These are phyloP conservation scores for Romanomermis culicivorax DNA, from an alignment of 2,888 invertebrate genomes.

Conservation along the genomic window DNA sequence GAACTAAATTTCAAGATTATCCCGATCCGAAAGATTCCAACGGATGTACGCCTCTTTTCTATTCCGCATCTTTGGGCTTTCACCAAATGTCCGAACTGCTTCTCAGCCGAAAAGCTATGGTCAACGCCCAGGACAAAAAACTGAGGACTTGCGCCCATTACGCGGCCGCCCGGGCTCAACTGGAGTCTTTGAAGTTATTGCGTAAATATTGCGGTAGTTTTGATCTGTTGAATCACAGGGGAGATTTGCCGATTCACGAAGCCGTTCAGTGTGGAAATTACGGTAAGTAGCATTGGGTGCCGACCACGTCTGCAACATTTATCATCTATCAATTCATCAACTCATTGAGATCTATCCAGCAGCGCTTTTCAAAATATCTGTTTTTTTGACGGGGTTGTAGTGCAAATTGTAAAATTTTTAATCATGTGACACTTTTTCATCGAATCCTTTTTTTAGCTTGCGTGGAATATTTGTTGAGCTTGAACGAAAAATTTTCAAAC, in stretches of 20 bases:
- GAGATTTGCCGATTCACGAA: constrained; percentile 84
- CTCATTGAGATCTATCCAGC: too few species aligned
- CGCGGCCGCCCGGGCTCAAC: constrained; percentile 41
- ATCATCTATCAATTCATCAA: too few species aligned
- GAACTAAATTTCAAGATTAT: background rate
- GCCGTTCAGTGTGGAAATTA: constrained; percentile 74
- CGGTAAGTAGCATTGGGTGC: constrained; percentile 29
- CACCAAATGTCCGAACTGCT: constrained; percentile 72
- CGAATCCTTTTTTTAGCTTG: constrained; percentile 47
- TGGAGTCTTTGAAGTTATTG: constrained; percentile 58
- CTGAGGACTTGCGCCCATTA: constrained; percentile 22
- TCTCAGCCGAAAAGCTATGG: constrained; percentile 66
- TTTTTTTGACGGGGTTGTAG: too few species aligned
- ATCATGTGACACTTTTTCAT: too few species aligned
- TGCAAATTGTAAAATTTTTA: too few species aligned
- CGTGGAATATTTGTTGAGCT: constrained; percentile 63
- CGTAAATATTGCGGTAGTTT: constrained; percentile 58
- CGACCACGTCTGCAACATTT: too few species aligned
- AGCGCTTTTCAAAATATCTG: too few species aligned
- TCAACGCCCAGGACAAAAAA: constrained; percentile 39
- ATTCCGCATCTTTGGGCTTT: constrained; percentile 83
- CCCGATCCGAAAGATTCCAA: constrained; percentile 65
- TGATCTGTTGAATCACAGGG: constrained; percentile 73
- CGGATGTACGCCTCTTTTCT: constrained; percentile 85
- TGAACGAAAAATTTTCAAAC: constrained; percentile 58